Conservation (phyloP, 2,113 vertebrate species). For the Pipa parva region DNA sequence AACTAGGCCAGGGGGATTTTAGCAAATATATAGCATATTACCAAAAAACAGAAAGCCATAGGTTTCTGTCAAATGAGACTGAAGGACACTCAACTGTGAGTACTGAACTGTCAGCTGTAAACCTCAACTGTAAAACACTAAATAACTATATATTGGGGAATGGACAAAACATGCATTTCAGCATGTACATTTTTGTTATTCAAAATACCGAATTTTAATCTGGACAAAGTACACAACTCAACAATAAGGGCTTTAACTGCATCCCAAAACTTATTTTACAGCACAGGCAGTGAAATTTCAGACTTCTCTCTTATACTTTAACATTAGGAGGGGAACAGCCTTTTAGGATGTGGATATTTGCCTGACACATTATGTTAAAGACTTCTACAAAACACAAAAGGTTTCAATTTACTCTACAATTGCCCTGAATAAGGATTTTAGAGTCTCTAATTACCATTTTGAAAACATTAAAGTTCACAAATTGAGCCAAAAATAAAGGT, state of each 20-base stretch:
- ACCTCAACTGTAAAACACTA: no score
- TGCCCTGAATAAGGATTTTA: not conserved
- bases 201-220: not conserved
- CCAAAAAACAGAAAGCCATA: no score
- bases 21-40: no score
- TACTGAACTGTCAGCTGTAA: no score
- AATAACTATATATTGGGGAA: no score
- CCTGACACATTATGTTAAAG: not conserved
- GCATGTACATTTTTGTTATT: not conserved
- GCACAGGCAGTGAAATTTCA: not conserved
- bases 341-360: not conserved
- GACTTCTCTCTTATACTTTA: not conserved
- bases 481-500: not conserved
- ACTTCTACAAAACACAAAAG: not conserved
- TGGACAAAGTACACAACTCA: not conserved
- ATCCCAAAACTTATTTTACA: not conserved
- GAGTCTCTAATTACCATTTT: constrained; percentile 1
- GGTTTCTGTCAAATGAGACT: no score
- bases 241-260: not conserved
- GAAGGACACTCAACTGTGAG: no score
- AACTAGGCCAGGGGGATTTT: no score
- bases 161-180: not conserved
- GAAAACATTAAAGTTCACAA: not conserved
- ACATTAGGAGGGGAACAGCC: not conserved
- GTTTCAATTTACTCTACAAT: not conserved